Conservation (phyloP, 2,113 vertebrate genomes). For the Corythornis vintsioides region DNA sequence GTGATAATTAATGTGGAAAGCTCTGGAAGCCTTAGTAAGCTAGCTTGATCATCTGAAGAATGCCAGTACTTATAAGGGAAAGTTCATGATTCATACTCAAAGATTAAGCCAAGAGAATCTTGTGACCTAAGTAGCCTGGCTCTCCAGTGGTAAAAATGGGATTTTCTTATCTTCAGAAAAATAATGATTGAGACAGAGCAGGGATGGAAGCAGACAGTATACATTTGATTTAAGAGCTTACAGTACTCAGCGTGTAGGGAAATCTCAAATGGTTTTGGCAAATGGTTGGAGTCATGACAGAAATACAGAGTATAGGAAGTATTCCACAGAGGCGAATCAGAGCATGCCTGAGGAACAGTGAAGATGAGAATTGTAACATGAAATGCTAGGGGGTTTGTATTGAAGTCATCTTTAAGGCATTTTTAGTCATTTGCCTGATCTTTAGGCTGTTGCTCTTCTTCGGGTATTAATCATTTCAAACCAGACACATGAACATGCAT, state of each 20-base stretch:
- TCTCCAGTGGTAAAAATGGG: slow-evolving; percentile 55
- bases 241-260: not conserved
- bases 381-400: not conserved
- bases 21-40: slow-evolving; percentile 48
- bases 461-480: not conserved
- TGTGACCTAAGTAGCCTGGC: slow-evolving; percentile 61
- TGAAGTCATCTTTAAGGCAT: not conserved
- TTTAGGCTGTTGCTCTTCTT: not conserved
- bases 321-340: not conserved
- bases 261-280: not conserved
- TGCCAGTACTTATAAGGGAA: slow-evolving; percentile 61
- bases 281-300: not conserved
- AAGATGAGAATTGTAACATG: not conserved
- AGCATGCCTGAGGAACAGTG: not conserved
- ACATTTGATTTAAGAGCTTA: not conserved
- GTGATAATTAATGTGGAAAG: slow-evolving; percentile 48
- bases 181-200: not conserved
- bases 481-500: not conserved
- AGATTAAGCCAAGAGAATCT: slow-evolving; percentile 58
- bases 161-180: slow-evolving; percentile 60
- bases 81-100: slow-evolving; percentile 59
- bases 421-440: not conserved
- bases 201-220: slow-evolving; percentile 1
- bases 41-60: slow-evolving; percentile 62
- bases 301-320: not conserved